Evolutionary conservation across 2,888 invertebrate species (phyloP), one percentile per base, ranked within the genome.

Genomic region (Neelides folsomi): DNA sequence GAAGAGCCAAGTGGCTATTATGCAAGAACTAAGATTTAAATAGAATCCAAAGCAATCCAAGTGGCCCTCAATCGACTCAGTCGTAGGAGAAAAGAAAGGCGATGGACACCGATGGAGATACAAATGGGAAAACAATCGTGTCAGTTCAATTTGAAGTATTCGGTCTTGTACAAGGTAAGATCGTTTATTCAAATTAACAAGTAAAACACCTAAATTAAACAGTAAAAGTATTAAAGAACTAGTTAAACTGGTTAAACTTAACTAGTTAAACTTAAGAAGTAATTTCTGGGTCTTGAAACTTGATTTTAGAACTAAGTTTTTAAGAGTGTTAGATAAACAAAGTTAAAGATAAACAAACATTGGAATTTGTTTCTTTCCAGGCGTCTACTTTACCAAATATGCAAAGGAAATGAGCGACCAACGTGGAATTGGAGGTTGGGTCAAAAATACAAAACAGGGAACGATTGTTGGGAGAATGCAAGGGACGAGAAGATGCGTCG

Each of bases 391-490:
- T 70, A 86, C 87, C 15, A 89, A 93, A 73, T 85, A 83, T 70
- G 86, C 88, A 67, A 81, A 85, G 64, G 86, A 88, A 68, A 73
- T 82, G 58, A 83, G 85, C 48, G 77, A 77, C 50, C 77, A 81
- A 66, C 73, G 85, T 35, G 81, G 81, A 16, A 75, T 92, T 36
- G 79, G 79, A 19, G 93, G 94, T 8, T 94, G 92, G 92, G 85
- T 93, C 62, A 89, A 88, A 73, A 92, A 93, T 71, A 84, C 86
- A 41, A 83, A 81, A 70, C 79, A 78, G 55, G 89, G 89, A 16
- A 88, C 92, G 12, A 86, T 94, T 49, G 78, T 84, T 7, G 94
- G 94, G 47, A 86, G 86, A 71, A 77, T 93, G 69, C 89, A 93
- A 71, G 93, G 92, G 10, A 76, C 76, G 41, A 84, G 82, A 68